Conservation (phyloP, 2,888 invertebrate genomes). For the Lottia gigantea region DNA sequence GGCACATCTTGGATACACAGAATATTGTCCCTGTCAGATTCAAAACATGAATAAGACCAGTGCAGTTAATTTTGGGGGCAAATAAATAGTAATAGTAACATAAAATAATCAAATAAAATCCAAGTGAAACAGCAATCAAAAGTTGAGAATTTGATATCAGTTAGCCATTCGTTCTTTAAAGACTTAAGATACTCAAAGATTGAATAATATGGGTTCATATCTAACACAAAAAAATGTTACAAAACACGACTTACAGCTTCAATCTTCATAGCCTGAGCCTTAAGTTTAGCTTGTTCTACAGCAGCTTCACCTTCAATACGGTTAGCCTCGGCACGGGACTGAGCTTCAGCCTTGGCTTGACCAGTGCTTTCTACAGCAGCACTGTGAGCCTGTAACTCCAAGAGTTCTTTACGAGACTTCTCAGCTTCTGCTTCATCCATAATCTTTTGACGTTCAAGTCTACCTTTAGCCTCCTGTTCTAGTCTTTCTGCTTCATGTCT, state of each 20-base stretch:
- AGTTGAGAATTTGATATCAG: no score
- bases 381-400: conserved; percentile 69
- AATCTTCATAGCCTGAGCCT: conserved; percentile 69
- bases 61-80: no score
- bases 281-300: conserved; percentile 70
- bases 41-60: no score
- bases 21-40: no score
- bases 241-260: conserved; percentile 66
- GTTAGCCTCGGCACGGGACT: conserved; percentile 69
- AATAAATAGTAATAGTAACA: no score
- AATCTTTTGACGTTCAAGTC: conserved; percentile 70
- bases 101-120: no score
- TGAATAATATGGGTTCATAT: background rate
- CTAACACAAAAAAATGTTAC: conserved; percentile 7
- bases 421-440: conserved; percentile 71
- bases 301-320: conserved; percentile 71
- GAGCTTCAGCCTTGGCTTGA: conserved; percentile 71
- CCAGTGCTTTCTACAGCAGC: conserved; percentile 71
- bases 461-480: conserved; percentile 71
- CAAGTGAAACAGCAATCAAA: no score
- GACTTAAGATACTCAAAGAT: no score
- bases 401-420: conserved; percentile 66
- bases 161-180: no score
- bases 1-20: background rate
- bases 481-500: conserved; percentile 71